Evolutionary conservation across 2,113 vertebrate species (phyloP).

Genomic region (Thryonomys swinderianus): DNA sequence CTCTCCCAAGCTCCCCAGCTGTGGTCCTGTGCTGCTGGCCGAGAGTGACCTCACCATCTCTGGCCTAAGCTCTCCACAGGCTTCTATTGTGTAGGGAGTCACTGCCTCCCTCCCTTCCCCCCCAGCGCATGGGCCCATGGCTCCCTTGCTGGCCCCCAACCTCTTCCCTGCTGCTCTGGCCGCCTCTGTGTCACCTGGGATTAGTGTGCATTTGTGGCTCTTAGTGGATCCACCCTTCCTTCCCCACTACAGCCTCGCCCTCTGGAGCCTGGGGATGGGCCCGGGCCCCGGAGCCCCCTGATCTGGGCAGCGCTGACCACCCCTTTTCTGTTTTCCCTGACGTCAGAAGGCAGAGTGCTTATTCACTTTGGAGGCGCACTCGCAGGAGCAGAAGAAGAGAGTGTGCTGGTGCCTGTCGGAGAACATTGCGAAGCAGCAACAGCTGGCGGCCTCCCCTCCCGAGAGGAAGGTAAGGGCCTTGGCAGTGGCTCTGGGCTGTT

Average conservation of each 20-base stretch:
- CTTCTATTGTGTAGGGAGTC: slow-evolving; percentile 44
- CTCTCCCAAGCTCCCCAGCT: background rate
- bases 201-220: slow-evolving; percentile 69
- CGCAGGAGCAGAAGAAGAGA: slow-evolving; percentile 95
- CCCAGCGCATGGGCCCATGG: background rate
- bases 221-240: background rate
- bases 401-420: slow-evolving; percentile 97
- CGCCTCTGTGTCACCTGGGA: slow-evolving; percentile 31
- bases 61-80: background rate
- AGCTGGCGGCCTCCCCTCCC: slow-evolving; percentile 84
- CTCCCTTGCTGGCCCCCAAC: slow-evolving; percentile 11
- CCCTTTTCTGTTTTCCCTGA: slow-evolving; percentile 85
- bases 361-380: slow-evolving; percentile 97
- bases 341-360: slow-evolving; percentile 96
- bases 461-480: slow-evolving; percentile 91
- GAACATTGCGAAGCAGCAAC: slow-evolving; percentile 95
- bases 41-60: slow-evolving; percentile 53
- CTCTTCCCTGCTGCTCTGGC: background rate
- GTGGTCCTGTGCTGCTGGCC: slow-evolving; percentile 47
- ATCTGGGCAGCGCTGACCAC: slow-evolving; percentile 71
- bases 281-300: slow-evolving; percentile 71
- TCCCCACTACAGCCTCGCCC: background rate
- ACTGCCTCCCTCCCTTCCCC: background rate
- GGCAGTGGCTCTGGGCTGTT: fast-evolving
- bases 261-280: background rate